A percentile compares a stretch with the other conserved stretches of the same genome.
phyloP scores from a whole-genome alignment of 1,140 invertebrate species.

The Maniola jurtina region DNA sequence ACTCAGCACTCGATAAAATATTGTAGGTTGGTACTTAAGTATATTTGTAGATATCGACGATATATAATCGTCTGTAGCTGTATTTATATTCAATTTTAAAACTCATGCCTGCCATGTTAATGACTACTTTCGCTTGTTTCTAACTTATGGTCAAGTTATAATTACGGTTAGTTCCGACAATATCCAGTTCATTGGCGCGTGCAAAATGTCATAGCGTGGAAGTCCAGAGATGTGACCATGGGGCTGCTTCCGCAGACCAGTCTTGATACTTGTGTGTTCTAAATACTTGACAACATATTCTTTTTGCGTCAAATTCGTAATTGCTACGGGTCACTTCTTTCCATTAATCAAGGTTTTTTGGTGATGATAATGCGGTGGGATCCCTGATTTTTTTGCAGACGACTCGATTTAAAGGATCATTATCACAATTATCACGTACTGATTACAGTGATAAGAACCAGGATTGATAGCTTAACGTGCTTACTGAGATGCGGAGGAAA shows the following conservation, averaged over 20 bases:
- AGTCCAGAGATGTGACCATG: slow-evolving; percentile 47
- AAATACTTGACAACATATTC: background rate
- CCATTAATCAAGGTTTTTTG: too few relatives aligned
- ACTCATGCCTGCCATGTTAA: background rate
- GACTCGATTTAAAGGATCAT: too few relatives aligned
- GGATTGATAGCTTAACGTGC: too few relatives aligned
- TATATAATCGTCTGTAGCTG: background rate
- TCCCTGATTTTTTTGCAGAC: too few relatives aligned
- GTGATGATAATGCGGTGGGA: too few relatives aligned
- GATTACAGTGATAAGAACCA: too few relatives aligned
- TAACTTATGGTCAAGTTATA: slow-evolving; percentile 2
- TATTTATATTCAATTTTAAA: background rate
- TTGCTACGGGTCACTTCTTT: background rate
- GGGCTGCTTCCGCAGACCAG: slow-evolving; percentile 15
- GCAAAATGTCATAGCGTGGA: slow-evolving; percentile 50
- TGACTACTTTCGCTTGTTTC: background rate
- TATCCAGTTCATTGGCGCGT: slow-evolving; percentile 48
- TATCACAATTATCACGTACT: too few relatives aligned
- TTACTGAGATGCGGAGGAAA: too few relatives aligned
- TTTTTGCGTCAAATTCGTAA: background rate
- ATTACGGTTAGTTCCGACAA: slow-evolving; percentile 18
- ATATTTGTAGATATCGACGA: too few relatives aligned
- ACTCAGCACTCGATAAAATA: too few relatives aligned
- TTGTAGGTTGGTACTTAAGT: too few relatives aligned
- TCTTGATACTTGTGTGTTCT: slow-evolving; percentile 46